A percentile compares a stretch with the other conserved stretches of the same genome.
These are phyloP conservation scores for Caenorhabditis brenneri DNA, from an alignment of 1,140 invertebrate species.

Conservation along the genomic window DNA sequence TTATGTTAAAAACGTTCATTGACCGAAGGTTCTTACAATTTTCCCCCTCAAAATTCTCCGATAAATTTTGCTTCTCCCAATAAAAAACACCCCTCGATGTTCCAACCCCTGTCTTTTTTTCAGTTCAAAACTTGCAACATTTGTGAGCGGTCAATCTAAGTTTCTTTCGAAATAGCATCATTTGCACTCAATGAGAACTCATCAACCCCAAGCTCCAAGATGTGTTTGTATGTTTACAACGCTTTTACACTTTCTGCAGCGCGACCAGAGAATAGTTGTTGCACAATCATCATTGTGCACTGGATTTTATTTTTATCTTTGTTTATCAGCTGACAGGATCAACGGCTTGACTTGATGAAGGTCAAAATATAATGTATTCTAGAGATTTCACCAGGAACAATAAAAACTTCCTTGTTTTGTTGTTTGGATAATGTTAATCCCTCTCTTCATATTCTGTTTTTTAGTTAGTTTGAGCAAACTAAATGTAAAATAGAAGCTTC, in stretches of 20 bases:
- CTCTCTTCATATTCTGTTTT: too few relatives aligned
- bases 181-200: conserved; percentile 7
- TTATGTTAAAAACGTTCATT: too few relatives aligned
- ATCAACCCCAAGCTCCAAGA: neutral
- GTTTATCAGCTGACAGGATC: neutral
- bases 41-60: too few relatives aligned
- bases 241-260: neutral
- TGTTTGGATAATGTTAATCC: neutral
- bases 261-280: conserved; percentile 20
- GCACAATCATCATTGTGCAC: neutral
- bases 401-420: neutral
- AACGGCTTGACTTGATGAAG: too few relatives aligned
- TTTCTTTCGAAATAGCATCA: neutral
- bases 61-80: too few relatives aligned
- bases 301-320: neutral
- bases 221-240: conserved; percentile 29
- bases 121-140: neutral
- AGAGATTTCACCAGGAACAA: too few relatives aligned
- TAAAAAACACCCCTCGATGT: neutral
- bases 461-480: too few relatives aligned
- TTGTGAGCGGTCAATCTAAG: neutral
- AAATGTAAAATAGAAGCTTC: too few relatives aligned
- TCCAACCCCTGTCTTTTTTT: neutral
- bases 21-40: too few relatives aligned
- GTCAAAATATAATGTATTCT: too few relatives aligned